These are phyloP conservation scores for Casuarius casuarius DNA, from an alignment of 2,113 vertebrate genomes.

Conservation along the genomic window DNA sequence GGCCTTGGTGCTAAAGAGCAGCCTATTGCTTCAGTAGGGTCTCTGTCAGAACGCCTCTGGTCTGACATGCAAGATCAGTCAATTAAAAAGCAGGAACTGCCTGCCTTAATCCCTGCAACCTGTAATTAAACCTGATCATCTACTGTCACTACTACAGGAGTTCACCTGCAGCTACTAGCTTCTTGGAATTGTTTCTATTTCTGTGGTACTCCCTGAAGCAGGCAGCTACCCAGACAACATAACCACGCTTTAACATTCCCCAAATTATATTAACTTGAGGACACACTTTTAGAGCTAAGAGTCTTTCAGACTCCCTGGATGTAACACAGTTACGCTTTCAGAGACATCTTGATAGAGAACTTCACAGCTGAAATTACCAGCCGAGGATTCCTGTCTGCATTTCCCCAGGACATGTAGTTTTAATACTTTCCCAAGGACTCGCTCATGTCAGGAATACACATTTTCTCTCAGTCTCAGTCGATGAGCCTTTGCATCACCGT, in stretches of 20 bases:
- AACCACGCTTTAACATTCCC: background rate
- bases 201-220: background rate
- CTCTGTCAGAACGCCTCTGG: background rate
- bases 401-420: background rate
- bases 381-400: background rate
- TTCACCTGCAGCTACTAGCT: background rate
- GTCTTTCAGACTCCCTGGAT: background rate
- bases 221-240: background rate
- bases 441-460: background rate
- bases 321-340: background rate
- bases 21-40: background rate
- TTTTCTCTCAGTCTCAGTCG: background rate
- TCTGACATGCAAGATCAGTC: background rate
- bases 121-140: conserved; percentile 6
- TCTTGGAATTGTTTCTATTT: background rate
- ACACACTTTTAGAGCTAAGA: background rate
- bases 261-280: conserved; percentile 33
- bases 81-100: background rate
- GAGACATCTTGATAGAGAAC: background rate
- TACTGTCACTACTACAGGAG: background rate
- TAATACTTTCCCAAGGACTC: background rate
- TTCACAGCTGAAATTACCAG: background rate
- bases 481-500: background rate
- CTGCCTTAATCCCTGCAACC: background rate
- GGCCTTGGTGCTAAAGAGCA: background rate